Evolutionary conservation across 2,888 invertebrate genomes (phyloP).

Genomic region (Tiliacea citrago): DNA sequence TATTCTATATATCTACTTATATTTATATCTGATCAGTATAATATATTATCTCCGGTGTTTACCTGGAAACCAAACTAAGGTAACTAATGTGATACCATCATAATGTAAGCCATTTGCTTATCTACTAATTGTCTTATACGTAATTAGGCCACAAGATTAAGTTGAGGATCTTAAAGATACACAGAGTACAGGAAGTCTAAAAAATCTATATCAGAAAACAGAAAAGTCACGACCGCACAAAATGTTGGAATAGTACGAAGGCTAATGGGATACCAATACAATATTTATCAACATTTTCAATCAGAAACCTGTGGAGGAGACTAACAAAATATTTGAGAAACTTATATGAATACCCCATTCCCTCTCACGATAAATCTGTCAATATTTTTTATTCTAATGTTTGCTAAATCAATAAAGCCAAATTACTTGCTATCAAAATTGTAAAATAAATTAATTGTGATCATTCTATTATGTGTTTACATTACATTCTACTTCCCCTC

Average conservation of each 20-base stretch:
- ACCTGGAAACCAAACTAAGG: neutral
- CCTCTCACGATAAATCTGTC: neutral
- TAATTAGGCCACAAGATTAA: neutral
- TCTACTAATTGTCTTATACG: neutral
- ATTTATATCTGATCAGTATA: neutral
- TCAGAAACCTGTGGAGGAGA: neutral
- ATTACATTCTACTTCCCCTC: neutral
- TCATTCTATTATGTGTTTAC: neutral
- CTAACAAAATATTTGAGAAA: constrained; percentile 19
- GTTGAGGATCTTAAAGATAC: neutral
- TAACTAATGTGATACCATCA: neutral
- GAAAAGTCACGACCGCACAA: neutral
- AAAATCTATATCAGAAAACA: neutral
- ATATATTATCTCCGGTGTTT: neutral
- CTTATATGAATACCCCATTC: constrained; percentile 7
- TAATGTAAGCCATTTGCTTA: too few relatives aligned
- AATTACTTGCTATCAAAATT: neutral
- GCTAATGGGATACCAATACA: constrained; percentile 17
- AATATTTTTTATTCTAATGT: neutral
- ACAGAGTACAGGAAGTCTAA: too few relatives aligned
- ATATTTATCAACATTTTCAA: constrained; percentile 31
- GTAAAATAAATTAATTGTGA: neutral
- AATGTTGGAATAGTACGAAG: neutral
- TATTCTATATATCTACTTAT: too few relatives aligned
- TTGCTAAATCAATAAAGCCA: neutral